Evolutionary conservation across 2,888 invertebrate species (phyloP).

Genomic region (Erpobdella octoculata): DNA sequence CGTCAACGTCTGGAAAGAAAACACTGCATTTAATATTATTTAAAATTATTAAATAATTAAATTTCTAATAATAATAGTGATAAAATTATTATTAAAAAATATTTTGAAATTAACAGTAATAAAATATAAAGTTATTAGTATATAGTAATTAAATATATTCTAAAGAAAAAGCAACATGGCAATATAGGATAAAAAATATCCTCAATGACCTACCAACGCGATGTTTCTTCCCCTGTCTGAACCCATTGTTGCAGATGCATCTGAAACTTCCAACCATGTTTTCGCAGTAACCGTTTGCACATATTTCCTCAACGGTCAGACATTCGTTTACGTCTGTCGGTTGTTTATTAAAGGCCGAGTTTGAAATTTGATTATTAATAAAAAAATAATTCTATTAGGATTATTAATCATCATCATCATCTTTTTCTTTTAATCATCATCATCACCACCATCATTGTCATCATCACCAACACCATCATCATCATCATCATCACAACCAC

Average conservation of each 20-base stretch:
- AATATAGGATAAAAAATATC: no score
- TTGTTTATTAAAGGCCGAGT: no score
- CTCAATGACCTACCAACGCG: slow-evolving; percentile 16
- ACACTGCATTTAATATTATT: neutral
- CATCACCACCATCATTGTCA: no score
- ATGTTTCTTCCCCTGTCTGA: slow-evolving; percentile 59
- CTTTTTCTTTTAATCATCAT: no score
- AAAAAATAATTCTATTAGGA: no score
- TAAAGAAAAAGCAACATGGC: no score
- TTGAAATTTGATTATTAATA: no score
- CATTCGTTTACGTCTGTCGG: slow-evolving; percentile 39
- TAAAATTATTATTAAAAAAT: neutral
- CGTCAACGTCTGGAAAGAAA: slow-evolving; percentile 63
- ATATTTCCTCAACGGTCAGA: slow-evolving; percentile 37
- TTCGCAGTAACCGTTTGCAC: slow-evolving; percentile 65
- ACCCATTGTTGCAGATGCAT: slow-evolving; percentile 73
- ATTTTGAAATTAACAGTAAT: neutral
- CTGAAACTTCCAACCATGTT: slow-evolving; percentile 75
- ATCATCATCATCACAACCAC: no score
- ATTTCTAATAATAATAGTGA: neutral
- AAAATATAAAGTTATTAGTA: no score
- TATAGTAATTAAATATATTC: no score
- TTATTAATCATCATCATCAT: no score
- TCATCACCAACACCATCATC: no score
- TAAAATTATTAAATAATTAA: neutral